Conservation (phyloP, 2,797 vertebrate species). For the Gadopsis marmoratus region DNA sequence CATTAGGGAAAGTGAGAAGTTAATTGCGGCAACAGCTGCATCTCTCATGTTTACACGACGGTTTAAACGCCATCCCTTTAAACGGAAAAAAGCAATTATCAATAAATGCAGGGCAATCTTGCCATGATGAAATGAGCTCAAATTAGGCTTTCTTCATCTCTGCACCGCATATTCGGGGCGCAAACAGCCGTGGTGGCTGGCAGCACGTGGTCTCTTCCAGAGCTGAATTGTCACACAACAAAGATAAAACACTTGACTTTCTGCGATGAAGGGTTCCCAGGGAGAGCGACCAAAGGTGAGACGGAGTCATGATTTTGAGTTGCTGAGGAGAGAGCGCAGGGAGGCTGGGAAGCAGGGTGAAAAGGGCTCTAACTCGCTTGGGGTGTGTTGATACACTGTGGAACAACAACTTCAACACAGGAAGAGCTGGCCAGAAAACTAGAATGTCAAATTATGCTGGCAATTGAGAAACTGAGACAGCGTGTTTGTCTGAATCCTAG, state of each 20-base stretch:
- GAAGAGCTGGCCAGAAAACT: constrained; percentile 62
- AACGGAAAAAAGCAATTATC: constrained; percentile 89
- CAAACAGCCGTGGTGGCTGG: constrained; percentile 80
- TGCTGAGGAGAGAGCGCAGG: constrained; percentile 53
- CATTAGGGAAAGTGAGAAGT: constrained; percentile 88
- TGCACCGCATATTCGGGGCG: constrained; percentile 17
- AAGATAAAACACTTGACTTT: constrained; percentile 83
- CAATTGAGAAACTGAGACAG: constrained; percentile 48
- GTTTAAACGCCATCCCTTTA: constrained; percentile 79
- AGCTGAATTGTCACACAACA: constrained; percentile 77
- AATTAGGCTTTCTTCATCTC: constrained; percentile 83
- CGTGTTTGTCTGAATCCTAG: not conserved
- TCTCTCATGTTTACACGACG: constrained; percentile 85
- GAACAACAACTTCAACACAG: constrained; percentile 70
- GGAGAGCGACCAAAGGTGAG: constrained; percentile 78
- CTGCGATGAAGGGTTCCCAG: constrained; percentile 68
- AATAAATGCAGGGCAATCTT: constrained; percentile 88
- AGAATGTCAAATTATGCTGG: constrained; percentile 38
- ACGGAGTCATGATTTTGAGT: constrained; percentile 54
- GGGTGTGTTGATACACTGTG: constrained; percentile 61
- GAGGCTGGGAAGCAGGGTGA: constrained; percentile 35
- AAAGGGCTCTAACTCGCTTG: constrained; percentile 30
- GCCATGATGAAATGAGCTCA: constrained; percentile 82
- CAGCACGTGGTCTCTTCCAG: constrained; percentile 64
- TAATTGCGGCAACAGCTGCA: constrained; percentile 90